Conservation (phyloP, 2,113 vertebrate species). For the Galemys pyrenaicus region DNA sequence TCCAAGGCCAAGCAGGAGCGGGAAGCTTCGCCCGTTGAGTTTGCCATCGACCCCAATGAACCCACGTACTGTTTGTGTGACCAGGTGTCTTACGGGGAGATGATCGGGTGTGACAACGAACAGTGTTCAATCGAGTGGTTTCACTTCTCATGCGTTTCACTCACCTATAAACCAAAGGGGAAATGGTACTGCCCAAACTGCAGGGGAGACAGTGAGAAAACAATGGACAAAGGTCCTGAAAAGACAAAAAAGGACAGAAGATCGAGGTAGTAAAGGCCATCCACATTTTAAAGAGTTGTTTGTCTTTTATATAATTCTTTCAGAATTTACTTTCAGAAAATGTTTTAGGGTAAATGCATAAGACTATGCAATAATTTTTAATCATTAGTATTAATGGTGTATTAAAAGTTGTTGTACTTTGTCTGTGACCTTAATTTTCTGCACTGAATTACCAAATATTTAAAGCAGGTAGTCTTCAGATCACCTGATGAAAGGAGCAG, state of each 20-base stretch:
- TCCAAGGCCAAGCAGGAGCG: conserved; percentile 94
- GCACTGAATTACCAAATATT: conserved; percentile 88
- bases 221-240: conserved; percentile 97
- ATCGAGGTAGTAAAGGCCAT: conserved; percentile 92
- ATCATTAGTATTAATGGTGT: conserved; percentile 87
- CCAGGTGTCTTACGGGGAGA: conserved; percentile 96
- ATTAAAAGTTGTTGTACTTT: conserved; percentile 88
- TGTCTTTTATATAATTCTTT: conserved; percentile 86
- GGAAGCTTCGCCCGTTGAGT: conserved; percentile 94
- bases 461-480: conserved; percentile 85
- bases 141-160: conserved; percentile 95
- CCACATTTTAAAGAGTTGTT: conserved; percentile 81
- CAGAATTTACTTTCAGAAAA: conserved; percentile 82
- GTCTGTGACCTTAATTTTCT: conserved; percentile 88
- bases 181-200: conserved; percentile 98
- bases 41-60: conserved; percentile 96
- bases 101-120: conserved; percentile 97
- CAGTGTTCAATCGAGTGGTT: conserved; percentile 97
- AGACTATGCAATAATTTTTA: conserved; percentile 92
- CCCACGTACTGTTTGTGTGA: conserved; percentile 97
- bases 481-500: conserved; percentile 78
- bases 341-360: conserved; percentile 88
- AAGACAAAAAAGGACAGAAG: conserved; percentile 96
- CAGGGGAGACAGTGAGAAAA: conserved; percentile 97
- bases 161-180: conserved; percentile 97